These are phyloP conservation scores for Caenorhabditis sulstoni DNA, from an alignment of 2,888 invertebrate species.

Conservation along the genomic window DNA sequence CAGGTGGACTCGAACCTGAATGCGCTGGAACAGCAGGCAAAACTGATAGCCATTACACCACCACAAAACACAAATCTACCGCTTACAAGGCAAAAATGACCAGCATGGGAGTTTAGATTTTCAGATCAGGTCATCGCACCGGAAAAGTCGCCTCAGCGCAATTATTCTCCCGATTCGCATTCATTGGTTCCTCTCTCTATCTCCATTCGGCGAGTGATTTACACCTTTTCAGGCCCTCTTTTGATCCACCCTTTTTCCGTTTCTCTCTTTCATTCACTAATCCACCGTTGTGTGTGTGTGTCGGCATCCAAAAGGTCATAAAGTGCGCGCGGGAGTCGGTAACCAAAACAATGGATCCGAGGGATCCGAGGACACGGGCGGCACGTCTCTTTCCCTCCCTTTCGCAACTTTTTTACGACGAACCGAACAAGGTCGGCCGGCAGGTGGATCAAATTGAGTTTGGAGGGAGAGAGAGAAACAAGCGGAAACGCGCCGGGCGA, in stretches of 20 bases:
- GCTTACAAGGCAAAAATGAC: too few species aligned
- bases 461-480: neutral
- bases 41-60: neutral
- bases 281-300: slow-evolving; percentile 16
- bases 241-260: neutral
- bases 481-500: slow-evolving; percentile 14
- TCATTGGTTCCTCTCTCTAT: too few species aligned
- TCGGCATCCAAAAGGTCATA: slow-evolving; percentile 26
- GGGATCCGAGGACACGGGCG: slow-evolving; percentile 15
- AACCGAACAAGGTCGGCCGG: slow-evolving; percentile 46
- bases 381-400: slow-evolving; percentile 34
- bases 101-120: too few species aligned
- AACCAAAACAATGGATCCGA: slow-evolving; percentile 41
- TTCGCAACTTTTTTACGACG: slow-evolving; percentile 52
- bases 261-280: slow-evolving; percentile 21
- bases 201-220: slow-evolving; percentile 36
- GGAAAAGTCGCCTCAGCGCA: too few species aligned
- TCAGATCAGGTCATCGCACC: too few species aligned
- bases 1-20: slow-evolving; percentile 6
- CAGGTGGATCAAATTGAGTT: neutral
- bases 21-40: neutral
- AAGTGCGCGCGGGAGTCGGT: slow-evolving; percentile 10
- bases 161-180: too few species aligned
- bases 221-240: too few species aligned
- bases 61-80: neutral